A percentile compares a stretch with the other conserved stretches of the same genome.
phyloP scores from a whole-genome alignment of 2,888 invertebrate genomes.

The Ormyrus pomaceus region DNA sequence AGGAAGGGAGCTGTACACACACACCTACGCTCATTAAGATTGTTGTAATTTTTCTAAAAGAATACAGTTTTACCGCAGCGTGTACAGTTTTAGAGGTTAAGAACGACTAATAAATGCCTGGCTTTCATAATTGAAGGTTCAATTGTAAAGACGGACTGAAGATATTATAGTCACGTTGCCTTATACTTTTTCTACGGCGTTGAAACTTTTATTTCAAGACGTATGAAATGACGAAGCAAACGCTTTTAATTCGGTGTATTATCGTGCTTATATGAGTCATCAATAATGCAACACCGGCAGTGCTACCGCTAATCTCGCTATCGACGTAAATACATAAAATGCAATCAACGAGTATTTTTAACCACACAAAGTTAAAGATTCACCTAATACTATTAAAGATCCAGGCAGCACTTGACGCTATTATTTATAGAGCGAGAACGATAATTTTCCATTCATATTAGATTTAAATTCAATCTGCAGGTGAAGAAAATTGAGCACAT shows the following conservation, averaged over 20 bases:
- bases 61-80: no score
- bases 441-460: no score
- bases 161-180: no score
- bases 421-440: conserved; percentile 29
- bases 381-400: conserved; percentile 17
- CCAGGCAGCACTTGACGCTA: conserved; percentile 26
- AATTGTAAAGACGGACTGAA: no score
- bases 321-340: neutral
- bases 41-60: no score
- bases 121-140: no score
- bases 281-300: conserved; percentile 13
- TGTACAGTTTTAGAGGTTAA: no score
- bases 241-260: neutral
- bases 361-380: conserved; percentile 25
- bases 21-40: no score
- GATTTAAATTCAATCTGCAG: neutral
- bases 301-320: neutral
- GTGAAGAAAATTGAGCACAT: neutral
- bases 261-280: neutral
- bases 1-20: no score
- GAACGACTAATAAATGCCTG: no score
- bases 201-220: neutral
- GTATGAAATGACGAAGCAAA: neutral
- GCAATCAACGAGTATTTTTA: conserved; percentile 35
- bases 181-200: no score